A percentile compares a stretch with the other conserved stretches of the same genome.
These are phyloP conservation scores for Zaprionus capensis DNA, from an alignment of 1,140 invertebrate genomes.

Conservation along the genomic window DNA sequence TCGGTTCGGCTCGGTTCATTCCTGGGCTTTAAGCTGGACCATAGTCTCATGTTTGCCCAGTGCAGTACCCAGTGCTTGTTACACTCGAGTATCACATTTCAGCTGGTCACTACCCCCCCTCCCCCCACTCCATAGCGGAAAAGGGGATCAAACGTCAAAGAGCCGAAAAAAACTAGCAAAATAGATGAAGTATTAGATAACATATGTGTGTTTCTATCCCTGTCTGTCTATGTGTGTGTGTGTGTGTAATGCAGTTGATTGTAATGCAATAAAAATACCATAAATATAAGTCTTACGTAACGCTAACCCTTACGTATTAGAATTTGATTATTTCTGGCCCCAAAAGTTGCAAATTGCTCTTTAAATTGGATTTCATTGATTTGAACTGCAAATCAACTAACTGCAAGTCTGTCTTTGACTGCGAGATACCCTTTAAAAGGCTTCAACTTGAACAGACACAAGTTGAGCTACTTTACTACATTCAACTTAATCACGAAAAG, in stretches of 20 bases:
- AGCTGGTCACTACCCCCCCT: neutral
- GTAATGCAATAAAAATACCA: conserved; percentile 18
- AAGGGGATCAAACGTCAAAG: conserved; percentile 26
- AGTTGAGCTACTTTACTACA: too few species aligned
- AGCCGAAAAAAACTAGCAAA: conserved; percentile 31
- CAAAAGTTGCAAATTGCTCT: conserved; percentile 11
- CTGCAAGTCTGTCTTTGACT: neutral
- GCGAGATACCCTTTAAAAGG: neutral
- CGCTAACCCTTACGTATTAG: conserved; percentile 7
- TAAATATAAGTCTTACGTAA: conserved; percentile 6
- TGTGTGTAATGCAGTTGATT: conserved; percentile 11
- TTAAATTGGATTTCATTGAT: conserved; percentile 16
- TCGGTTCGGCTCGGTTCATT: conserved; percentile 22
- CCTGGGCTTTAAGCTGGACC: conserved; percentile 29
- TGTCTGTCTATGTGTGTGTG: neutral
- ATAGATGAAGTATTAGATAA: conserved; percentile 2
- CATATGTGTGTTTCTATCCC: neutral
- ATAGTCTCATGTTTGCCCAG: conserved; percentile 24
- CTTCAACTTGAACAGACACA: neutral
- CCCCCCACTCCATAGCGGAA: neutral
- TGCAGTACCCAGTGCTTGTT: conserved; percentile 46
- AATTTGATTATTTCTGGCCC: neutral
- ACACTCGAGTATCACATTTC: conserved; percentile 36
- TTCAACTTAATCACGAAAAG: too few species aligned
- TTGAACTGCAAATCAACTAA: neutral